These are phyloP conservation scores for Gerris lacustris DNA, from an alignment of 2,888 invertebrate species.

Conservation along the genomic window DNA sequence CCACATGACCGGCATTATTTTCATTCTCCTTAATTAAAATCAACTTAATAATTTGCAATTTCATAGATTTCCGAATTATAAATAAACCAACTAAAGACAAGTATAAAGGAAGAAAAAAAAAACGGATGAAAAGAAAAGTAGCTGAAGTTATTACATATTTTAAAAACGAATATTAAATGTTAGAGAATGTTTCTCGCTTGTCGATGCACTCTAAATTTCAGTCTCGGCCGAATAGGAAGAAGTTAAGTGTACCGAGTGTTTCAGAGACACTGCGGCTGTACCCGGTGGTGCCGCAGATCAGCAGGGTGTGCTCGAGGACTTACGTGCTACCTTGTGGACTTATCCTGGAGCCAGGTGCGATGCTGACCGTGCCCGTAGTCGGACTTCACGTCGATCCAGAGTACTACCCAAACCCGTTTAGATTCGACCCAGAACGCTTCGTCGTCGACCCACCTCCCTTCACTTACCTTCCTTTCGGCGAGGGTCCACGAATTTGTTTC, in stretches of 20 bases:
- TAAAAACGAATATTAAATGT: too few species aligned
- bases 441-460: neutral
- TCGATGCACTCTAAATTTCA: too few species aligned
- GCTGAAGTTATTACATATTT: too few species aligned
- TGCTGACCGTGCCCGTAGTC: slow-evolving; percentile 3
- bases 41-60: too few species aligned
- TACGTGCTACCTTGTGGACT: slow-evolving; percentile 10
- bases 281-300: slow-evolving; percentile 4
- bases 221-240: too few species aligned
- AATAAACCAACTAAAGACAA: too few species aligned
- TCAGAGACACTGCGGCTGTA: slow-evolving; percentile 16
- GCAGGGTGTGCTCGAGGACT: slow-evolving; percentile 13
- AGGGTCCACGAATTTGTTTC: slow-evolving; percentile 19
- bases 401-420: slow-evolving; percentile 10
- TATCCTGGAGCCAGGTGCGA: slow-evolving; percentile 15
- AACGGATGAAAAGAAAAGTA: too few species aligned
- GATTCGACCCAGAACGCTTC: slow-evolving; percentile 17
- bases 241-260: neutral
- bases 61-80: too few species aligned
- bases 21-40: too few species aligned
- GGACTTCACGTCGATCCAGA: slow-evolving; percentile 14
- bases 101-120: too few species aligned
- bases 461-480: slow-evolving; percentile 16
- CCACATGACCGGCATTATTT: too few species aligned
- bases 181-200: too few species aligned